Evolutionary conservation across 2,888 invertebrate genomes (phyloP), one percentile per base, ranked within the genome.

Genomic region (Augochlorella aurata): DNA sequence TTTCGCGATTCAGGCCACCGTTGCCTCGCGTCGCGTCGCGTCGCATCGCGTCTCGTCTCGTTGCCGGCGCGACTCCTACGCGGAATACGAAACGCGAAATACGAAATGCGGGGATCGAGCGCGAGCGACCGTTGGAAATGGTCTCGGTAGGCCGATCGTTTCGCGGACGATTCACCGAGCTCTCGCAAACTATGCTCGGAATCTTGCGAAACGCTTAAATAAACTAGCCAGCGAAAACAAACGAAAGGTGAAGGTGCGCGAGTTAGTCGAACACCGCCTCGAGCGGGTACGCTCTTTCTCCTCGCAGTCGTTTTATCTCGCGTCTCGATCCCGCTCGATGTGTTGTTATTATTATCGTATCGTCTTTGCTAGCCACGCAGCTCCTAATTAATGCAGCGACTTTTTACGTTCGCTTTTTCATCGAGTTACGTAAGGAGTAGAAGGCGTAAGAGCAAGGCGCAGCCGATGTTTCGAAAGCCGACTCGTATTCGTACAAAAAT

Each of bases 151-250:
- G 10, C 47, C 47, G 47, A 12, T 8, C 50, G 50, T 50, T 24
- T 61, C 16, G n/a, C 63, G 24, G 12, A 21, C 74, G 44, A 61
- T 69, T 79, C 52, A 50, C 73, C 50, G 58, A 10, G 50, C 49
- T 65, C 73, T 29, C 16, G 38, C 24, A 8, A 58, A 24, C 21
- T 65, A 38, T 5, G 45, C n/a, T 21, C 5, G 50, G 21, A 24
- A 4, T 49, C 47, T 79, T 75, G 54, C 76, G 50, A 70, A 79
- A 75, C 47, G 24, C 24, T 47, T 44, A 63, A 63, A 63, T 18
- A 38, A 74, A 47, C 38, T 18, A 10, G n/a, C n/a, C 29, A 21
- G 44, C 65, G 58, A 63, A 65, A 45, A 29, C n/a, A 38, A 29
- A 47, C 38, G 50, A 50, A 21, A 73, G 68, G 24, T 16, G n/a